These are phyloP conservation scores for Melinopterus prodromus DNA, from an alignment of 2,888 invertebrate genomes.

Conservation along the genomic window DNA sequence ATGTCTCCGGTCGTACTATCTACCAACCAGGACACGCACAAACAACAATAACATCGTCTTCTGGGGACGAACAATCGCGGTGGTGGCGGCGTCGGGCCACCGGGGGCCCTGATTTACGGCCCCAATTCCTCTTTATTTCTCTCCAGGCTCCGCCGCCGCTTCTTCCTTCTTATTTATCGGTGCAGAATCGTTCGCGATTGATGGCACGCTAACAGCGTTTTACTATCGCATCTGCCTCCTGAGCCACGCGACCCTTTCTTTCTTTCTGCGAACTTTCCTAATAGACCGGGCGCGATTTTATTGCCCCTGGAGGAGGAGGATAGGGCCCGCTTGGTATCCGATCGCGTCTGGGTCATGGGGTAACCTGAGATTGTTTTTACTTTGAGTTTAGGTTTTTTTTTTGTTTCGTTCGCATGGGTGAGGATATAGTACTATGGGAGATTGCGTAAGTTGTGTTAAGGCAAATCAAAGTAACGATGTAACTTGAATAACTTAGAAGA, in stretches of 20 bases:
- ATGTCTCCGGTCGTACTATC: constrained; percentile 47
- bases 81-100: constrained; percentile 28
- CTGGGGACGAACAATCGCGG: constrained; percentile 39
- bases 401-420: not conserved
- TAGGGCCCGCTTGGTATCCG: not conserved
- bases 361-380: not conserved
- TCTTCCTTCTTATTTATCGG: constrained; percentile 58
- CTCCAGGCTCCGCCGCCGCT: constrained; percentile 55
- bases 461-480: not conserved
- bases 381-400: not conserved
- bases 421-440: not conserved
- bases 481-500: not conserved
- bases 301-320: constrained; percentile 14
- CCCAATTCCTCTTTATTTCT: constrained; percentile 62
- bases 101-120: constrained; percentile 59
- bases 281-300: constrained; percentile 31
- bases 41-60: constrained; percentile 54
- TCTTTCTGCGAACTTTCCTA: constrained; percentile 34
- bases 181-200: constrained; percentile 53
- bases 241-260: constrained; percentile 24
- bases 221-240: constrained; percentile 44
- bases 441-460: not conserved
- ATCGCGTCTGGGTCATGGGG: not conserved
- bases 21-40: constrained; percentile 49
- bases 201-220: constrained; percentile 49